Percentiles rank a stretch among this genome's conserved stretches.
Evolutionary conservation across 2,797 vertebrate species (phyloP).

Genomic region (Anniella stebbinsi): DNA sequence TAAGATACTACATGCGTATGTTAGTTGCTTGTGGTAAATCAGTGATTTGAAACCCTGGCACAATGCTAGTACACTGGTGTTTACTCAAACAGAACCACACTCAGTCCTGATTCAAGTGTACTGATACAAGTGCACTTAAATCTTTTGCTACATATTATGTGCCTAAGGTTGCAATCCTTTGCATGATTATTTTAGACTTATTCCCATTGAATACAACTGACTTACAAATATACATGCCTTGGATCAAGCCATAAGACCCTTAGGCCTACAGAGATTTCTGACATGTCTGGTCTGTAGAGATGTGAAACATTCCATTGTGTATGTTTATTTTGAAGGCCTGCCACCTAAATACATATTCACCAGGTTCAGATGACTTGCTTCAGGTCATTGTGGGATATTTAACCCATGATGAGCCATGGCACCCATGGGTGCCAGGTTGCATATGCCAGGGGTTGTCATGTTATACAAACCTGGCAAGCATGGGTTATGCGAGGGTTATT

Average conservation of each 20-base stretch:
- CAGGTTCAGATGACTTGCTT: too few relatives aligned
- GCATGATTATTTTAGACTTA: background rate
- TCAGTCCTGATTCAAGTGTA: background rate
- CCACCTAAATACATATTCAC: background rate
- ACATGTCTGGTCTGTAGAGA: background rate
- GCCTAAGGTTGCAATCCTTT: background rate
- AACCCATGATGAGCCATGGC: too few relatives aligned
- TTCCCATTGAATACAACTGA: background rate
- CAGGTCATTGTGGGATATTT: too few relatives aligned
- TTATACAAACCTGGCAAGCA: too few relatives aligned
- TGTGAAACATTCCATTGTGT: background rate
- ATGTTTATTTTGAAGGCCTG: background rate
- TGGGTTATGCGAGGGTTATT: too few relatives aligned
- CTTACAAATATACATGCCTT: background rate
- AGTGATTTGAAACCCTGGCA: background rate
- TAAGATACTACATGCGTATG: background rate
- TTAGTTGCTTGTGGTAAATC: background rate
- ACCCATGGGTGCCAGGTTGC: too few relatives aligned
- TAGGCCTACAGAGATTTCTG: background rate
- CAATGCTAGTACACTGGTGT: background rate
- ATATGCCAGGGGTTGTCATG: too few relatives aligned
- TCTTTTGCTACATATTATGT: background rate
- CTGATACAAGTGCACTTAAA: background rate
- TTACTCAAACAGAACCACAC: background rate
- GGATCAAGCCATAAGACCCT: background rate